Evolutionary conservation across 1,140 invertebrate genomes (phyloP), one percentile per base, ranked within the genome.

Genomic region (Popillia japonica): DNA sequence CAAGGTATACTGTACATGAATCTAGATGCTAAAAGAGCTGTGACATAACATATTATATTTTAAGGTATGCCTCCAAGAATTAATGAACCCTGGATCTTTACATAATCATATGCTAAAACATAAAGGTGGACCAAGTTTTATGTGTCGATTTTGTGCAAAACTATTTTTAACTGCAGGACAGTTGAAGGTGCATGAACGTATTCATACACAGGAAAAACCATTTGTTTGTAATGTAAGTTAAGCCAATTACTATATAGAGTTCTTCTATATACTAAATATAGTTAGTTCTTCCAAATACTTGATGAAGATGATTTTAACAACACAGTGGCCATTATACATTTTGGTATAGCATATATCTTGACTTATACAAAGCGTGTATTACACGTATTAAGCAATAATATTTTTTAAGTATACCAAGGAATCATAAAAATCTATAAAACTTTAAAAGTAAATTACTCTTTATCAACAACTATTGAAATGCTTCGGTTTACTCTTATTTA

Each of bases 131-230:
- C 85, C 84, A 4, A 87, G 85, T 20, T 89, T 87, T 55, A 84
- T 86, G 77, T 90, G 89, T 80, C 83, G 87, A 41, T 86, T 84
- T 79, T 90, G 89, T 83, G 88, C 87, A 0, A 85, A 86, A 74
- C 83, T 81, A 55, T 87, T 86, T 80, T 64, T 80, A 17, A 84
- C 83, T 55, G 82, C 82, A 59, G 84, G 84, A 14, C 82, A 85
- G 44, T 78, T 85, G 17, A 81, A 82, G 75, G 82, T 85, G 42
- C 87, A 88, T 77, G 85, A 85, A 77, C 81, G 88, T n/a, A 86
- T 86, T 10, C 89, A 91, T 79, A 88, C 86, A 11, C 83, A 85
- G 9, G 87, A 90, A 22, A 86, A 89, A 79, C 88, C 89, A 6
- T 91, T 87, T 82, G 84, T 87, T 41, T 91, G 90, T 84, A 83